Base-by-base conservation (phyloP, 1,140 invertebrate species). In the Caerostris darwini region DNA sequence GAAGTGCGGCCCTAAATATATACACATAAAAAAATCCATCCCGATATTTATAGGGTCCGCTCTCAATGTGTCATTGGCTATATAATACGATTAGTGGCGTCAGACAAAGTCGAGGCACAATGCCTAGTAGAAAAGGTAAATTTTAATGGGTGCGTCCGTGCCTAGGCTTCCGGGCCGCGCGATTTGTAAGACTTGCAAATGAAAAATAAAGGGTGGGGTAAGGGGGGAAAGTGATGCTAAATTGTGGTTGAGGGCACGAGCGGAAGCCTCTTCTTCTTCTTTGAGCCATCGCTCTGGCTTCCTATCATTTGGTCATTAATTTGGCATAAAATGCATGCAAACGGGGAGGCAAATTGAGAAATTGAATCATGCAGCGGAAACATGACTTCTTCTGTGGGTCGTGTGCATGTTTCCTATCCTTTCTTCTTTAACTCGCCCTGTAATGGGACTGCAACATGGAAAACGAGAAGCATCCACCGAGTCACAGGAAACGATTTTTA, bases 61-160 rank as follows among this genome's bases (percentile, higher is more conserved):
- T 92, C 90, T 64, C 81, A 83, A 92, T 92, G 81, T 92, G 90
- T 92, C 90, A 92, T 92, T 92, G 90, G 90, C 90, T 90, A 90
- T 90, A 90, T 90, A 90, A 90, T 67, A 82, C 89, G 89, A 90
- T 90, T 90, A 90, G 89, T 53, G 57, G 59, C 34, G 34, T 69
- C 87, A 89, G 87, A 89, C 87, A 89, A 89, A 69, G 87, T 67
- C 54, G n/a, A 8, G 3, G 7, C 7, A 71, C 67, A 90, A 77
- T n/a, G 59, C 12, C 56, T 83, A 53, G 56, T 61, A 61, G 61
- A 89, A 61, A 50, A 53, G 89, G 71, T 59, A 81, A 61, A 58
- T 81, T 81, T 90, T 90, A 90, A 90, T 90, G 67, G 89, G 89
- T 81, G 89, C 67, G 89, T 82, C 85, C 85, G 10, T 14, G 17